Evolutionary conservation across 2,797 vertebrate species (phyloP).

Genomic region (Lagocephalus sceleratus): DNA sequence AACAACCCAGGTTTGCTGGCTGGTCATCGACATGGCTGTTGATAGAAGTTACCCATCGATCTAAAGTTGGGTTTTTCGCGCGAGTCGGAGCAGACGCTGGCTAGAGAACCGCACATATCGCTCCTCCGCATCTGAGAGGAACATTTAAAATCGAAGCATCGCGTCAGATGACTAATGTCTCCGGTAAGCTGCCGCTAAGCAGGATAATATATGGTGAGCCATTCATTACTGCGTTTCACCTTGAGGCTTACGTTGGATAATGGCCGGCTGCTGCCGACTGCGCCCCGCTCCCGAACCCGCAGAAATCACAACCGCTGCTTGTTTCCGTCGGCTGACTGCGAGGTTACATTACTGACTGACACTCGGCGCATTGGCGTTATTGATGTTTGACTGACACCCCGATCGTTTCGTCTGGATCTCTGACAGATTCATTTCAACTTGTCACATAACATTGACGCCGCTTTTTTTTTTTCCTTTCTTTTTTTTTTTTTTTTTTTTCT

Average conservation of each 20-base stretch:
- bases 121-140: slow-evolving; percentile 26
- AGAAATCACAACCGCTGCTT: slow-evolving; percentile 32
- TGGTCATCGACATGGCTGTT: slow-evolving; percentile 38
- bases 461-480: no score
- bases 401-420: slow-evolving; percentile 25
- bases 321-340: slow-evolving; percentile 39
- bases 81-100: slow-evolving; percentile 1
- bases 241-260: slow-evolving; percentile 64
- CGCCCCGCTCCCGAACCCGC: slow-evolving; percentile 59
- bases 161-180: slow-evolving; percentile 37
- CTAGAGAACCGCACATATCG: no score
- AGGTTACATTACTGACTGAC: slow-evolving; percentile 26
- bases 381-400: slow-evolving; percentile 27
- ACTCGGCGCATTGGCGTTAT: slow-evolving; percentile 37
- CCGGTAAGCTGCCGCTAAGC: slow-evolving; percentile 40
- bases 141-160: slow-evolving; percentile 29
- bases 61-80: no score
- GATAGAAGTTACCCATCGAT: neutral
- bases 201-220: slow-evolving; percentile 49
- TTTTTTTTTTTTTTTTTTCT: no score
- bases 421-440: slow-evolving; percentile 10
- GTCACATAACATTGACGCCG: neutral
- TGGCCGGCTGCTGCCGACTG: slow-evolving; percentile 45
- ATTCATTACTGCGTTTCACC: slow-evolving; percentile 51
- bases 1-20: no score